A percentile compares a stretch with the other conserved stretches of the same genome.
Conservation (phyloP, 2,113 vertebrate species). For the Acanthisitta chloris region DNA sequence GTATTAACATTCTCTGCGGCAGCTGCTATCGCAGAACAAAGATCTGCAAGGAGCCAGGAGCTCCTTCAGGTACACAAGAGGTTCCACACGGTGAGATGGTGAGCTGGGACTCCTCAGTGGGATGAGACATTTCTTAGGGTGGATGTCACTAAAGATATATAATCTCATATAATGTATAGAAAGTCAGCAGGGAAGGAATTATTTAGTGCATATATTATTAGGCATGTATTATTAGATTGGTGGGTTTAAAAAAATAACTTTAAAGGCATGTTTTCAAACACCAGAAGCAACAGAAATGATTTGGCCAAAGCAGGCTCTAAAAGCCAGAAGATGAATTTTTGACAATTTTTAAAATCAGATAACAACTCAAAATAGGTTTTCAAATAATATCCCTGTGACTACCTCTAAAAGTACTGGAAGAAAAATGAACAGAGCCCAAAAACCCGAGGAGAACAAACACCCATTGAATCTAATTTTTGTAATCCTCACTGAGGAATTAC, state of each 20-base stretch:
- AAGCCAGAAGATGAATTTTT: background rate
- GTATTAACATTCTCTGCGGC: background rate
- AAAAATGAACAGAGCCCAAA: background rate
- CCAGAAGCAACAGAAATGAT: background rate
- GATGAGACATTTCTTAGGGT: background rate
- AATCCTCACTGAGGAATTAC: background rate
- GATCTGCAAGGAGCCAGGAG: background rate
- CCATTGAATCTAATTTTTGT: background rate
- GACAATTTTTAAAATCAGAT: background rate
- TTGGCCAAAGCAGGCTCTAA: background rate
- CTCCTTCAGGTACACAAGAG: background rate
- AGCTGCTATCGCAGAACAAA: background rate
- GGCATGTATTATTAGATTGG: background rate
- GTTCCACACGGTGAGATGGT: background rate
- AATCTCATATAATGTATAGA: background rate
- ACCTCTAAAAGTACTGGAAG: background rate
- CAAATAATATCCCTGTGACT: background rate
- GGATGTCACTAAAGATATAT: background rate
- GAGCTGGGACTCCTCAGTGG: background rate
- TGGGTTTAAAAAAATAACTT: background rate
- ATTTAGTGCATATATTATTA: background rate
- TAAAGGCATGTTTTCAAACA: background rate
- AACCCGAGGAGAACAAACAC: rapidly evolving
- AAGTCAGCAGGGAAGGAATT: background rate
- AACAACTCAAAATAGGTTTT: background rate